These are phyloP conservation scores for Criorhina ranunculi DNA, from an alignment of 2,888 invertebrate species.

Conservation along the genomic window DNA sequence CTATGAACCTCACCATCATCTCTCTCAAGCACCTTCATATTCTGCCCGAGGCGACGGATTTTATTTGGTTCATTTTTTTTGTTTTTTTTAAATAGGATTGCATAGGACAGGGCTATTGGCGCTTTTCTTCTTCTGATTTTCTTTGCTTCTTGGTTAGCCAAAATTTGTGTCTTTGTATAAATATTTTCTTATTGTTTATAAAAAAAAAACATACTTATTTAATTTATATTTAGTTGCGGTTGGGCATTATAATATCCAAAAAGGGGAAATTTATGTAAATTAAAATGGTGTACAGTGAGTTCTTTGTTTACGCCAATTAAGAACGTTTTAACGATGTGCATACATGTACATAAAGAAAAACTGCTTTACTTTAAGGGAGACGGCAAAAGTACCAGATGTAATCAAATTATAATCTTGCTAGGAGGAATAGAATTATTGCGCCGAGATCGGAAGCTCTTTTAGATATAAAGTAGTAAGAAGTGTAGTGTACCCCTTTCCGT, in stretches of 20 bases:
- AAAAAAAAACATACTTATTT: slow-evolving; percentile 15
- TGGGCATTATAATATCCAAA: slow-evolving; percentile 22
- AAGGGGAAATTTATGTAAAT: background rate
- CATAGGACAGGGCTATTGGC: slow-evolving; percentile 56
- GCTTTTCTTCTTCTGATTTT: slow-evolving; percentile 55
- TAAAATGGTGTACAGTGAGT: slow-evolving; percentile 8
- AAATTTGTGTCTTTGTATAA: slow-evolving; percentile 55
- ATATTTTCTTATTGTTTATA: slow-evolving; percentile 28
- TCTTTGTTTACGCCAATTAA: slow-evolving; percentile 10
- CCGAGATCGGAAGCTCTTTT: too few species aligned
- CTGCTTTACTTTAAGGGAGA: too few species aligned
- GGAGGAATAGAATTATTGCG: too few species aligned
- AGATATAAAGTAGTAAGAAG: too few species aligned
- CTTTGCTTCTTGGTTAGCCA: slow-evolving; percentile 76
- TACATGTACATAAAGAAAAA: too few species aligned
- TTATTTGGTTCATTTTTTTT: slow-evolving; percentile 48
- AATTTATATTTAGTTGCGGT: slow-evolving; percentile 45
- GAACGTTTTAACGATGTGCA: background rate
- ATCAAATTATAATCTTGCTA: too few species aligned
- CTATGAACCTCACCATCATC: slow-evolving; percentile 44
- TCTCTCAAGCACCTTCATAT: slow-evolving; percentile 55
- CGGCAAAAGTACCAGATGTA: too few species aligned
- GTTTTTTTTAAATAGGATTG: slow-evolving; percentile 9
- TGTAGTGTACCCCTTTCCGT: too few species aligned
- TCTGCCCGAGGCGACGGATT: slow-evolving; percentile 48